Percentiles rank a stretch among this genome's conserved stretches.
phyloP scores from a whole-genome alignment of 2,113 vertebrate species.

The Dicerorhinus sumatrensis region DNA sequence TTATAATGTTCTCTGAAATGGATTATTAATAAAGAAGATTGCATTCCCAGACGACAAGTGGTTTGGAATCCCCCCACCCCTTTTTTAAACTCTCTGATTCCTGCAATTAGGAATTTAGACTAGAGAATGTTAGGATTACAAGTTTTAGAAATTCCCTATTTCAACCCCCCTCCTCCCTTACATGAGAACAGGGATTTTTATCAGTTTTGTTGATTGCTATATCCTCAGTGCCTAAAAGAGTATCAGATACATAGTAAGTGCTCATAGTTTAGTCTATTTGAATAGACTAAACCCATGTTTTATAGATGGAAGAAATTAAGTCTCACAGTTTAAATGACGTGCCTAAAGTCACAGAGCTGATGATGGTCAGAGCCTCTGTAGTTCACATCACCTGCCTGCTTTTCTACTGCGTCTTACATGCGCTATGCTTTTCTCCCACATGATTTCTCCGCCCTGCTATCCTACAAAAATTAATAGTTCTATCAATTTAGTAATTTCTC shows the following conservation, averaged over 20 bases:
- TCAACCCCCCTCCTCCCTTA: neutral
- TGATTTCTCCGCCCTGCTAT: neutral
- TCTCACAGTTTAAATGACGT: neutral
- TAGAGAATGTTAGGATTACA: neutral
- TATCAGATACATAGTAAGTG: neutral
- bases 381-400: neutral
- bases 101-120: slow-evolving; percentile 10
- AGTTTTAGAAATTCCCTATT: neutral
- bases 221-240: neutral
- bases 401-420: neutral
- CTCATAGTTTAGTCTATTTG: neutral
- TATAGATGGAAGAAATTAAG: neutral
- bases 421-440: neutral
- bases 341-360: neutral
- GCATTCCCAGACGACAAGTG: neutral
- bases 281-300: neutral
- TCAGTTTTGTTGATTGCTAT: neutral
- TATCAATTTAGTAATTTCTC: neutral
- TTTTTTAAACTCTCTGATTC: neutral
- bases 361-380: neutral
- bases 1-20: slow-evolving; percentile 28
- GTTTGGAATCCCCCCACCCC: neutral
- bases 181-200: neutral
- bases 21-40: slow-evolving; percentile 62
- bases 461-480: neutral